A percentile compares a stretch with the other conserved stretches of the same genome.
phyloP scores from a whole-genome alignment of 2,797 vertebrate species.

The Arnoldichthys spilopterus region DNA sequence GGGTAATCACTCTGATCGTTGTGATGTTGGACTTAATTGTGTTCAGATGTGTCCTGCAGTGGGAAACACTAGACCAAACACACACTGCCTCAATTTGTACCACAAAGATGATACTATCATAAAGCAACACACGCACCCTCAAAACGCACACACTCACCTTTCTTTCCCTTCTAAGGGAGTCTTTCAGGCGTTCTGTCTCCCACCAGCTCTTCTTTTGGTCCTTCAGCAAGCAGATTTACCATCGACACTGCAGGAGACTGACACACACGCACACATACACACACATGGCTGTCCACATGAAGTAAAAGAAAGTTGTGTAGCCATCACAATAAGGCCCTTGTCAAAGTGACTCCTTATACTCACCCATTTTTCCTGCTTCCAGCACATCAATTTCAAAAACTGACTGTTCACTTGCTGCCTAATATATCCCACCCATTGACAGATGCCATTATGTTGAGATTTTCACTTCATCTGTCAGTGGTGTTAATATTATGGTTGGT shows the following conservation, averaged over 20 bases:
- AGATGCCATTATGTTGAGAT: no score
- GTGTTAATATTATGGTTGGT: no score
- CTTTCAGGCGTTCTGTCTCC: not conserved
- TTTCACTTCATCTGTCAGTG: no score
- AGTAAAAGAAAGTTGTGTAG: no score
- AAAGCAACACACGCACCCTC: constrained; percentile 34
- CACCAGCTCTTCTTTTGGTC: not conserved
- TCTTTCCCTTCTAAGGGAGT: not conserved
- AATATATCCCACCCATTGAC: no score
- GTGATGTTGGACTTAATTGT: constrained; percentile 38
- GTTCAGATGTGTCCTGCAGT: constrained; percentile 43
- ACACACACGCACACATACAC: not conserved
- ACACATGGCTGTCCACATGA: no score
- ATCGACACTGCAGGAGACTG: not conserved
- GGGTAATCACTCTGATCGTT: constrained; percentile 1
- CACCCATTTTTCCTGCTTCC: no score
- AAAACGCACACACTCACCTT: constrained; percentile 6
- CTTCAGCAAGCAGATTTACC: not conserved
- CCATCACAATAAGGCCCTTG: no score
- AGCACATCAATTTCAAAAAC: no score
- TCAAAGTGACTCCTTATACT: no score
- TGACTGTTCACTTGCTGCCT: no score
- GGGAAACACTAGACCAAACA: constrained; percentile 35
- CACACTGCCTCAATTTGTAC: constrained; percentile 65
- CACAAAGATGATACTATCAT: constrained; percentile 58